Percentiles rank a stretch among this genome's conserved stretches.
Evolutionary conservation across 2,888 invertebrate genomes (phyloP).

Genomic region (Cryptophagus acutangulus): DNA sequence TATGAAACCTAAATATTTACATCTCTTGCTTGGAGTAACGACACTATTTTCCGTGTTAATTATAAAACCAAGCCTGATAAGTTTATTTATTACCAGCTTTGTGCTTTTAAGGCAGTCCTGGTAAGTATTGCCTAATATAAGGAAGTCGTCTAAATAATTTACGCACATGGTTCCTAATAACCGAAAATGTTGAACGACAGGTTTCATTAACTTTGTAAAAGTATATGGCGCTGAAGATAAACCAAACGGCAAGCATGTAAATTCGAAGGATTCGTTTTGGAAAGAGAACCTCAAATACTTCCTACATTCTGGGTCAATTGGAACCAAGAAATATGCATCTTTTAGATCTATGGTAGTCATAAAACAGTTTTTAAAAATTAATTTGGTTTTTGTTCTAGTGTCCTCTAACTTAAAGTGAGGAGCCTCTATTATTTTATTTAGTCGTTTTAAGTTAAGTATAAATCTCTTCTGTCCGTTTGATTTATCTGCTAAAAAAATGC

Average conservation of each 20-base stretch:
- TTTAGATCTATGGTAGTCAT: conserved; percentile 17
- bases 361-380: conserved; percentile 18
- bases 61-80: conserved; percentile 20
- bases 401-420: conserved; percentile 32
- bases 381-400: conserved; percentile 20
- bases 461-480: conserved; percentile 15
- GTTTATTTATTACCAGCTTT: conserved; percentile 1
- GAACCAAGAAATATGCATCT: conserved; percentile 25
- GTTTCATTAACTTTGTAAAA: too few relatives aligned
- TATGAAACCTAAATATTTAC: conserved; percentile 21
- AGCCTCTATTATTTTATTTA: conserved; percentile 24
- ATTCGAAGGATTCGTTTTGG: conserved; percentile 23
- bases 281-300: conserved; percentile 29
- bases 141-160: too few relatives aligned
- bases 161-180: conserved; percentile 19
- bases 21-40: conserved; percentile 11
- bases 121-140: conserved; percentile 15
- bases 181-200: conserved; percentile 18
- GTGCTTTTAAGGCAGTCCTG: conserved; percentile 9
- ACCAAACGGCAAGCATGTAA: conserved; percentile 29
- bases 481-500: conserved; percentile 15
- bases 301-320: conserved; percentile 18
- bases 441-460: too few relatives aligned
- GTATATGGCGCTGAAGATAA: too few relatives aligned
- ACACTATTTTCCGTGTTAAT: conserved; percentile 21